Base-by-base conservation (phyloP, 2,888 invertebrate species). In the Leptothorax acervorum region DNA sequence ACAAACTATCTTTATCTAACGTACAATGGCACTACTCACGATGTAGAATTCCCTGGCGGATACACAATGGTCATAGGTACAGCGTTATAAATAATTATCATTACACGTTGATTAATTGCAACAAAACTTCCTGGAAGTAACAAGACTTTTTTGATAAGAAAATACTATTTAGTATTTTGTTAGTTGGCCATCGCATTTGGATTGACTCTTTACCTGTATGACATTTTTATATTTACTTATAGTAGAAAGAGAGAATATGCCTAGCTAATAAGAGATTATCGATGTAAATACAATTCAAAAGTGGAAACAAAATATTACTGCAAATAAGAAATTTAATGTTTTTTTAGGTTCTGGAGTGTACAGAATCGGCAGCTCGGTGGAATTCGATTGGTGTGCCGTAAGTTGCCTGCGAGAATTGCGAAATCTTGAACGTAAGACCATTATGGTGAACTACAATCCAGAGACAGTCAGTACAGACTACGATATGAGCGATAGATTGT, bases 381-480 rank as follows among this genome's bases (percentile, higher is more conserved):
- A 99, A 95, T 99, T 99, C 95, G 99, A 99, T 95, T 99, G 99
- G 98, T 99, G 99, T 94, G 99, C 99, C 28, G 99, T 99, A 0
- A 98, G 99, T 57, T 99, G 99, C 93, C 96, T 99, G 66, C 96
- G 98, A 83, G 99, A 99, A 95, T 95, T 99, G 18, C 96, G 98
- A 89, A 97, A 97, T 94, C 96, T 99, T 85, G 97, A 97, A 0
- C 97, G 97, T 90, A 97, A 98, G 91, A 99, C 99, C 0, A 98
- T 99, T 48, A 99, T 99, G 99, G 96, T 99, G 0, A 99, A 99
- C 95, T 99, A 99, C 94, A 99, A 99, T 95, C 99, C 99, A 0
- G 99, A 99, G 95, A 99, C 99, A 0, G 99, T 99, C 3, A 99
- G 99, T 95, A 99, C 99, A 0, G 99, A 99, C 95, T 99, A 99